A percentile compares a stretch with the other conserved stretches of the same genome.
Evolutionary conservation across 2,797 vertebrate genomes (phyloP).

Genomic region (Chloroceryle amazona): DNA sequence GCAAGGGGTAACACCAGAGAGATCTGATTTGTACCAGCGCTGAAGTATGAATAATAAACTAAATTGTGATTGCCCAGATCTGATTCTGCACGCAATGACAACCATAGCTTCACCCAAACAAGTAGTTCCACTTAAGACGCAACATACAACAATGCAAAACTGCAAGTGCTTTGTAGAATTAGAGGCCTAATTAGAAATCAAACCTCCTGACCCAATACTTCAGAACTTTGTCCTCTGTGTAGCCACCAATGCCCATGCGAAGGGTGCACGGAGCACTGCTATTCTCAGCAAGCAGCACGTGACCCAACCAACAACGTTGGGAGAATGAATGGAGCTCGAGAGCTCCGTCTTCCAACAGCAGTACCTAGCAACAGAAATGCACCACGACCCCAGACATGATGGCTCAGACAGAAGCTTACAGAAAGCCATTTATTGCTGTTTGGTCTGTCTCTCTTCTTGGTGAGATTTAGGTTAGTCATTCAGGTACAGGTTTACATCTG

Average conservation of each 20-base stretch:
- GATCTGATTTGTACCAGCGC: neutral
- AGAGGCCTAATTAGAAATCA: neutral
- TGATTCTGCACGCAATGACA: neutral
- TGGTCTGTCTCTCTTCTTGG: neutral
- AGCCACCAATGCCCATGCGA: rapidly evolving
- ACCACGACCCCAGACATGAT: neutral
- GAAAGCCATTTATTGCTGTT: neutral
- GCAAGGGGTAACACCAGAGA: neutral
- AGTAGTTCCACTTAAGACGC: conserved; percentile 2
- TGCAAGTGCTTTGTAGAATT: neutral
- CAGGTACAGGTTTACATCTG: neutral
- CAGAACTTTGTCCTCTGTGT: neutral
- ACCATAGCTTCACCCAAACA: neutral
- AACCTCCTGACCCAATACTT: neutral
- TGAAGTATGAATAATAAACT: neutral
- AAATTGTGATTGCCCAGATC: neutral
- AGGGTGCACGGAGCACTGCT: neutral
- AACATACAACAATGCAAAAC: neutral
- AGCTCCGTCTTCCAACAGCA: neutral
- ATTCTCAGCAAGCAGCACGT: rapidly evolving
- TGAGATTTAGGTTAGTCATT: neutral
- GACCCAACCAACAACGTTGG: rapidly evolving
- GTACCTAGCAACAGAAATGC: neutral
- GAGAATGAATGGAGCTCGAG: neutral
- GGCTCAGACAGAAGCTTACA: neutral